Evolutionary conservation across 92 coral and sea anemone species (phyloP).

Genomic region (Epizoanthus rinbou): DNA sequence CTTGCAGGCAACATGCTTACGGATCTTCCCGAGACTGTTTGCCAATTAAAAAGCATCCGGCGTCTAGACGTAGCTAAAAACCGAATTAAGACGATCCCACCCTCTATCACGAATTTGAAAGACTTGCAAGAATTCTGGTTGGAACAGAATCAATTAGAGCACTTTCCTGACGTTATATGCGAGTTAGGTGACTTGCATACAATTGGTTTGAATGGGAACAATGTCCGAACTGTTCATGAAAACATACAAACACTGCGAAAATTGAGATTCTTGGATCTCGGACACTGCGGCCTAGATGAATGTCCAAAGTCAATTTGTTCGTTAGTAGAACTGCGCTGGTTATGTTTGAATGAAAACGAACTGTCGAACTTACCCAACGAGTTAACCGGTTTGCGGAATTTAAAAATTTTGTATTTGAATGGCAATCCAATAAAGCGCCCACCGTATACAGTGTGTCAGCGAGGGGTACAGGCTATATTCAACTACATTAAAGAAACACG

Average conservation of each 20-base stretch:
- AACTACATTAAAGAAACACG: constrained; percentile 47
- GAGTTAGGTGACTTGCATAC: constrained; percentile 39
- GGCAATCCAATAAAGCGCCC: constrained; percentile 49
- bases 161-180: constrained; percentile 51
- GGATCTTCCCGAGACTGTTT: constrained; percentile 28
- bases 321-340: constrained; percentile 23
- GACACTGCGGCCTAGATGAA: constrained; percentile 43
- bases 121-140: constrained; percentile 53
- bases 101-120: neutral
- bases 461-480: constrained; percentile 57
- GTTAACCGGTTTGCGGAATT: constrained; percentile 20
- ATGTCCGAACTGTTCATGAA: constrained; percentile 24
- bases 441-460: constrained; percentile 43
- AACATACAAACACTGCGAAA: constrained; percentile 31
- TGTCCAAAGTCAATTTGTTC: constrained; percentile 44
- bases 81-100: constrained; percentile 40
- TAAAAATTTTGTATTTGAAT: constrained; percentile 39
- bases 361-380: constrained; percentile 47
- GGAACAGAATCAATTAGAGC: constrained; percentile 40
- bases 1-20: constrained; percentile 46
- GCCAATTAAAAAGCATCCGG: constrained; percentile 33
- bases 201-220: constrained; percentile 46
- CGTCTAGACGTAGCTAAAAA: constrained; percentile 53
- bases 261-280: constrained; percentile 50
- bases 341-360: constrained; percentile 55